These are phyloP conservation scores for Timema podura DNA, from an alignment of 2,888 invertebrate genomes.

Conservation along the genomic window DNA sequence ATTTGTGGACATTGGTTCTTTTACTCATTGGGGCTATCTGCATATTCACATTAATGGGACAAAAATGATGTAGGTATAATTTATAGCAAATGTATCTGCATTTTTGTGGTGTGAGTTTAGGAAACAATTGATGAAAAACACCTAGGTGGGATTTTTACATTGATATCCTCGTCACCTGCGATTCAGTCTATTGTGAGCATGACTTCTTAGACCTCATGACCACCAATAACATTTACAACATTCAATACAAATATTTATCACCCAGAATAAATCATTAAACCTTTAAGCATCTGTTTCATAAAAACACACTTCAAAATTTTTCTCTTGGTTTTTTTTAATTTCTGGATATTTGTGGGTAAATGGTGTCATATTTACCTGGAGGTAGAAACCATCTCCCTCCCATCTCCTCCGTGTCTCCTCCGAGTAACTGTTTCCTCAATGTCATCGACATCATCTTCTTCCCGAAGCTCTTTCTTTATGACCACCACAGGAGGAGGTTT, in stretches of 20 bases:
- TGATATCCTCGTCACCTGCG: no score
- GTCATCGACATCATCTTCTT: slow-evolving; percentile 59
- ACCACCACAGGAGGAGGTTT: slow-evolving; percentile 91
- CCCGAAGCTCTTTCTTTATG: slow-evolving; percentile 77
- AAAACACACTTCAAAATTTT: not conserved
- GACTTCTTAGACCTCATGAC: no score
- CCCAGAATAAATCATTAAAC: not conserved
- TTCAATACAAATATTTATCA: not conserved
- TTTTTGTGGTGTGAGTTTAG: no score
- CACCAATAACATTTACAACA: no score
- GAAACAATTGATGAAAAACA: no score
- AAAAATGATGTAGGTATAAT: no score
- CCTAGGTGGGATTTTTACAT: no score
- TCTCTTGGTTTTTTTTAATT: not conserved
- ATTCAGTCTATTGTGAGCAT: no score
- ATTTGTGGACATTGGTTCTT: no score
- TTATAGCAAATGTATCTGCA: no score
- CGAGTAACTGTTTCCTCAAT: slow-evolving; percentile 36
- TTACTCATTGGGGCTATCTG: no score
- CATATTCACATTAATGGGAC: no score
- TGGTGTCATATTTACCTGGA: slow-evolving; percentile 24
- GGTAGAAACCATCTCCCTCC: slow-evolving; percentile 60
- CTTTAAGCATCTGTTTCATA: not conserved
- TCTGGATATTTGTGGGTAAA: not conserved
- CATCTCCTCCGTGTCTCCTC: slow-evolving; percentile 64